Evolutionary conservation across 2,113 vertebrate species (phyloP), one percentile per base, ranked within the genome.

Genomic region (Brachyistius frenatus): DNA sequence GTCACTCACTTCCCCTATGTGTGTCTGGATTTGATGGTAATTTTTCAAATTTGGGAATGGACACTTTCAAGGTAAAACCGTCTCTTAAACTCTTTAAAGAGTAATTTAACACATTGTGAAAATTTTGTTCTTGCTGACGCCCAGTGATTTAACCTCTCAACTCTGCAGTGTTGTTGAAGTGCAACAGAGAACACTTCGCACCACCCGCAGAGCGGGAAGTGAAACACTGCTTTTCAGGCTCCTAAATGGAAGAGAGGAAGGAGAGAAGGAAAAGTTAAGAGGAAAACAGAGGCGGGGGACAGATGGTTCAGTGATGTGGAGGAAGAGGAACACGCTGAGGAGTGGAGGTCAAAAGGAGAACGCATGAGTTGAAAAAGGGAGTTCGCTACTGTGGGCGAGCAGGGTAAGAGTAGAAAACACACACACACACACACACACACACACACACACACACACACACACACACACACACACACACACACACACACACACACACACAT

Each of bases 301-400:
- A 46, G 76, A 72, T 41, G 73, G 63, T 60, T 61, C 14, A 73
- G 32, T 13, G 30, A 67, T 52, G 47, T 31, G 23, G 11, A 8
- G 55, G 14, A 64, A 56, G 41, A 54, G 16, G 58, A 30, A 73
- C 16, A 65, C 33, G 64, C 46, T 32, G 36, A 65, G 63, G 47
- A 82, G 73, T 1, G n/a, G 71, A 77, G 76, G 87, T 88, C 70
- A 86, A 72, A 81, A 69, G 31, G 36, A 68, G 47, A 81, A 71
- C 73, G 55, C 36, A 63, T 78, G 23, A 41, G 33, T 8, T 49
- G 64, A 53, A 57, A 47, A 70, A 56, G 49, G 23, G 47, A 66
- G 60, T 71, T 70, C 39, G 50, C 47, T 6, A 2, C 50, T 54
- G 54, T 60, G 50, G 37, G 54, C 61, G 33, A 32, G 66, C 33